phyloP scores from a whole-genome alignment of 2,888 invertebrate species.

The Diarsia brunnea region DNA sequence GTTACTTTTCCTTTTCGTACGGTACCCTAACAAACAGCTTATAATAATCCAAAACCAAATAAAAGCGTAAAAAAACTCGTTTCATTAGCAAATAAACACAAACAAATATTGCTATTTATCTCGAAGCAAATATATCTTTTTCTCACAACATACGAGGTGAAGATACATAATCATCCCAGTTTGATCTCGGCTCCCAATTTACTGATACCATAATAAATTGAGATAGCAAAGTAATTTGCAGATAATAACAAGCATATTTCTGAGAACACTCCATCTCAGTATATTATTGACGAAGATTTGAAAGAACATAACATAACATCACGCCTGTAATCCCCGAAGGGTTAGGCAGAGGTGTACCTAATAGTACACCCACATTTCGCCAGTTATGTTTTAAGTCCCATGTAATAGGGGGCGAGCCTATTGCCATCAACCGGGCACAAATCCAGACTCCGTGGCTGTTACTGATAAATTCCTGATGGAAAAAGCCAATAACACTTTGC shows the following conservation, averaged over 20 bases:
- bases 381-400: no score
- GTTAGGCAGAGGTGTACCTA: no score
- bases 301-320: no score
- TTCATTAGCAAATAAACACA: slow-evolving; percentile 32
- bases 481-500: no score
- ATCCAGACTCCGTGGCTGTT: no score
- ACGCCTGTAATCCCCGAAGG: no score
- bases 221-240: slow-evolving; percentile 42
- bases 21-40: no score
- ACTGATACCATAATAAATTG: slow-evolving; percentile 22
- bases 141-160: slow-evolving; percentile 3
- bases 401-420: no score
- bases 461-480: no score
- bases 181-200: slow-evolving; percentile 41
- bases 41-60: not conserved
- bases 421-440: no score
- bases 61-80: not conserved
- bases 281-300: slow-evolving; percentile 30
- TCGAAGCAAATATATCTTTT: slow-evolving; percentile 31
- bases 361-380: no score
- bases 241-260: slow-evolving; percentile 39
- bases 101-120: slow-evolving; percentile 30
- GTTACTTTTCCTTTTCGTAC: no score
- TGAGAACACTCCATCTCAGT: slow-evolving; percentile 3
- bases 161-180: slow-evolving; percentile 30